phyloP scores from a whole-genome alignment of 1,140 invertebrate species.

The Drosophila ambigua region DNA sequence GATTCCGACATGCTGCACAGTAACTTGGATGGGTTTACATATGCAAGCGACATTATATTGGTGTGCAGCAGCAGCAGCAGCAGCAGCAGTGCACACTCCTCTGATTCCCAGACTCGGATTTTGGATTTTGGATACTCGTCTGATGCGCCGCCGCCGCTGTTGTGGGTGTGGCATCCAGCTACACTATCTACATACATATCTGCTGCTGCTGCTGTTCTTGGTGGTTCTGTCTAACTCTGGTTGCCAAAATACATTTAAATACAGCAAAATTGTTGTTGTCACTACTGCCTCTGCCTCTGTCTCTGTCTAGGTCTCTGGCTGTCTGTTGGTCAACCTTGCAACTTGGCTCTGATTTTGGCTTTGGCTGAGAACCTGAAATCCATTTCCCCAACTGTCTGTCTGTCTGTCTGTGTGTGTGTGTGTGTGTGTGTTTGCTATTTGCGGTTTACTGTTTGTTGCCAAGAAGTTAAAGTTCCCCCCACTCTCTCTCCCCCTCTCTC shows the following conservation, averaged over 20 bases:
- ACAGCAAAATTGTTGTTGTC: conserved; percentile 44
- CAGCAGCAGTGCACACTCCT: too few relatives aligned
- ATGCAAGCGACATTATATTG: conserved; percentile 45
- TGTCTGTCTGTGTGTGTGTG: conserved; percentile 34
- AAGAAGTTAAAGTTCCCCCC: conserved; percentile 52
- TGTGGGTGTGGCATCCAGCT: conserved; percentile 26
- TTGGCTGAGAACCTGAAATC: conserved; percentile 49
- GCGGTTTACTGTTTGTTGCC: conserved; percentile 62
- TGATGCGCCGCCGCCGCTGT: conserved; percentile 11
- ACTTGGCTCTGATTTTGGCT: conserved; percentile 71
- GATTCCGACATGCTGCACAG: conserved; percentile 17
- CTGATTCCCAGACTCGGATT: conserved; percentile 4
- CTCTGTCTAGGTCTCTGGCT: conserved; percentile 36
- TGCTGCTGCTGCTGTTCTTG: conserved; percentile 21
- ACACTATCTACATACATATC: conserved; percentile 21
- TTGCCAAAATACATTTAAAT: conserved; percentile 81
- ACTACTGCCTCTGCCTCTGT: background rate
- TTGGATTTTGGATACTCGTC: conserved; percentile 23
- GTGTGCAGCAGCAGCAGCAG: background rate
- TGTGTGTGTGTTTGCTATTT: conserved; percentile 54
- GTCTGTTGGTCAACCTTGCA: conserved; percentile 69
- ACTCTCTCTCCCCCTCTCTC: background rate
- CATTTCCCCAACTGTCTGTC: conserved; percentile 5
- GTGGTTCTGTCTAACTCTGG: conserved; percentile 54
- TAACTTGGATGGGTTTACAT: conserved; percentile 19